phyloP scores from a whole-genome alignment of 1,140 invertebrate species.

The Polyergus mexicanus region DNA sequence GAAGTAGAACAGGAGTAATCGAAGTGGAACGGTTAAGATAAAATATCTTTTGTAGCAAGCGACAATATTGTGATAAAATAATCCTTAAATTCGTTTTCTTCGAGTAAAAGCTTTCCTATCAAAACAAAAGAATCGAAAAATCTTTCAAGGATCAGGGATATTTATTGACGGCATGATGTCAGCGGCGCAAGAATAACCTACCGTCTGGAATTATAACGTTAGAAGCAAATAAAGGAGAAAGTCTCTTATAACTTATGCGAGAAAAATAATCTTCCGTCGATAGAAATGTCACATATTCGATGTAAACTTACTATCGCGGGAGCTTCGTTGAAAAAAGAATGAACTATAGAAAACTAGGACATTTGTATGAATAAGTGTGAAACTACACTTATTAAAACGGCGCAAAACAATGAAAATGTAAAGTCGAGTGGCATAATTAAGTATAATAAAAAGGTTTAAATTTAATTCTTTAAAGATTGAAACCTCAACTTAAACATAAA shows the following conservation, averaged over 20 bases:
- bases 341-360: neutral
- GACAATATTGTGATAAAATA: neutral
- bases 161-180: slow-evolving; percentile 33
- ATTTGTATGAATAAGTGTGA: too few relatives aligned
- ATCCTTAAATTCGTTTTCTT: neutral
- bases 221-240: slow-evolving; percentile 47
- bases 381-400: neutral
- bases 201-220: slow-evolving; percentile 11
- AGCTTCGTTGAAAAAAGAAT: neutral
- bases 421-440: neutral
- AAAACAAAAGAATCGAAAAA: slow-evolving; percentile 10
- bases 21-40: neutral
- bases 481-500: neutral
- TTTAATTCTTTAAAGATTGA: neutral
- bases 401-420: neutral
- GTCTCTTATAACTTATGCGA: slow-evolving; percentile 25
- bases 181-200: slow-evolving; percentile 26
- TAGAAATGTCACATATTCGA: neutral
- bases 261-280: slow-evolving; percentile 29
- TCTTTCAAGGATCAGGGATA: neutral
- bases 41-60: neutral
- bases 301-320: neutral
- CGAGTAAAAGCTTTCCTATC: neutral
- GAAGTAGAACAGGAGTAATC: neutral
- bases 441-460: neutral